Evolutionary conservation across 2,797 vertebrate species (phyloP).

Genomic region (Tiaroga cobitis): DNA sequence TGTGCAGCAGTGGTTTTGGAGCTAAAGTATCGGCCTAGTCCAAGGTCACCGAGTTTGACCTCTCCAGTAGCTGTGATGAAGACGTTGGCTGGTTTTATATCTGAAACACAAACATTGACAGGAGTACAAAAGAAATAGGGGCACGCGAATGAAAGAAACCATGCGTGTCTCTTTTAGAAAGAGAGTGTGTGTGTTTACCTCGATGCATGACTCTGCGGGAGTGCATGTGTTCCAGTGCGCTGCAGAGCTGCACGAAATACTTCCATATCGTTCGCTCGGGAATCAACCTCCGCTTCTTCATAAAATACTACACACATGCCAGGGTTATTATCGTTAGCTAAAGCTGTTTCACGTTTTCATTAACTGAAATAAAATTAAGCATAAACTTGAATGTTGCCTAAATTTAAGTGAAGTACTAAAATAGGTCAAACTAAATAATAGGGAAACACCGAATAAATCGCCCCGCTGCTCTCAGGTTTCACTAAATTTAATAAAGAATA

Average conservation of each 20-base stretch:
- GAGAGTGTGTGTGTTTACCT: conserved; percentile 69
- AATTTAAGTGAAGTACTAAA: background rate
- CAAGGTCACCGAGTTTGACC: conserved; percentile 87
- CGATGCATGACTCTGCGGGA: conserved; percentile 88
- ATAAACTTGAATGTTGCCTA: background rate
- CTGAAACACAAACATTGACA: conserved; percentile 65
- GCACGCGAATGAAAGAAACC: background rate
- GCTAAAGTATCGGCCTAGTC: conserved; percentile 86
- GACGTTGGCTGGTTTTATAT: conserved; percentile 89
- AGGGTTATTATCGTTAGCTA: background rate
- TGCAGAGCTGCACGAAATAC: conserved; percentile 88
- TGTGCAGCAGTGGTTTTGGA: conserved; percentile 88
- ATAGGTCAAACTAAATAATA: conserved; percentile 54
- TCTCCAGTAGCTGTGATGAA: conserved; percentile 86
- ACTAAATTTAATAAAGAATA: too few species aligned
- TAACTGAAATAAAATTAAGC: background rate
- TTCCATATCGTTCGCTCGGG: conserved; percentile 88
- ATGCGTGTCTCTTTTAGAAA: background rate
- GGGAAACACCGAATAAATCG: conserved; percentile 12
- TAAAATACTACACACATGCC: conserved; percentile 79
- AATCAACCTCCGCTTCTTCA: conserved; percentile 87
- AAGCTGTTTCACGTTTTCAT: background rate
- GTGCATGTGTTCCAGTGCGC: conserved; percentile 89
- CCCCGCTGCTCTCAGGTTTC: too few species aligned
- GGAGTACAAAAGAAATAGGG: background rate